Conservation (phyloP, 2,888 invertebrate genomes). For the Trimorus sp. region DNA sequence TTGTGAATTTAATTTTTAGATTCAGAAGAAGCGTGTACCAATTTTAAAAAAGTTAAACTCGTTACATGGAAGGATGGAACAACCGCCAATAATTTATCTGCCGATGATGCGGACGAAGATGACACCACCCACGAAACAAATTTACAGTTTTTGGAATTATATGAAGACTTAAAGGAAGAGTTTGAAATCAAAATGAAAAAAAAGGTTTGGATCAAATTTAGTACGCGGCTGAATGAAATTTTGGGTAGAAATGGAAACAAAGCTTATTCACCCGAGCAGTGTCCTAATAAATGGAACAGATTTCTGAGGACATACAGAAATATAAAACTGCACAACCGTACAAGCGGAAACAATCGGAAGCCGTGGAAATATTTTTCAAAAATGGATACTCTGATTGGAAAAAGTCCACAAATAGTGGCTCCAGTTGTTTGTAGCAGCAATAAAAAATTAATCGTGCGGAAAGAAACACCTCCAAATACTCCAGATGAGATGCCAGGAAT, state of each 20-base stretch:
- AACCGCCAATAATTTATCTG: not conserved
- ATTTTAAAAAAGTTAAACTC: not conserved
- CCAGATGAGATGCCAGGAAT: not conserved
- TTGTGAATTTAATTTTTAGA: not conserved
- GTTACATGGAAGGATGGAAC: not conserved
- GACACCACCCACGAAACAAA: constrained; percentile 5
- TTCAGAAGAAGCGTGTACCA: not conserved
- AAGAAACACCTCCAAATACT: not conserved
- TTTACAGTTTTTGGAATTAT: constrained; percentile 25
- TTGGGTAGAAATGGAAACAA: constrained; percentile 10
- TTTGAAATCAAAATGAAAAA: constrained; percentile 22
- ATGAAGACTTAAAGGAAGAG: constrained; percentile 13
- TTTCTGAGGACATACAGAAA: constrained; percentile 5
- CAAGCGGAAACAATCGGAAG: constrained; percentile 8
- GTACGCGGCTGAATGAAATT: not conserved
- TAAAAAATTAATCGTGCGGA: not conserved
- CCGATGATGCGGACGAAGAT: no score
- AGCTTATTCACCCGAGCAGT: constrained; percentile 24
- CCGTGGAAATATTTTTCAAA: constrained; percentile 15
- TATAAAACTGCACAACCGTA: not conserved
- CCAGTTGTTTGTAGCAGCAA: constrained; percentile 21
- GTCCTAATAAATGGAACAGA: constrained; percentile 27
- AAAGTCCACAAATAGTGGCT: constrained; percentile 16
- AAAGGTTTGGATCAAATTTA: constrained; percentile 12
- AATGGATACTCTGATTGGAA: constrained; percentile 24